phyloP scores from a whole-genome alignment of 2,888 invertebrate genomes.

The Leptinotarsa juncta region DNA sequence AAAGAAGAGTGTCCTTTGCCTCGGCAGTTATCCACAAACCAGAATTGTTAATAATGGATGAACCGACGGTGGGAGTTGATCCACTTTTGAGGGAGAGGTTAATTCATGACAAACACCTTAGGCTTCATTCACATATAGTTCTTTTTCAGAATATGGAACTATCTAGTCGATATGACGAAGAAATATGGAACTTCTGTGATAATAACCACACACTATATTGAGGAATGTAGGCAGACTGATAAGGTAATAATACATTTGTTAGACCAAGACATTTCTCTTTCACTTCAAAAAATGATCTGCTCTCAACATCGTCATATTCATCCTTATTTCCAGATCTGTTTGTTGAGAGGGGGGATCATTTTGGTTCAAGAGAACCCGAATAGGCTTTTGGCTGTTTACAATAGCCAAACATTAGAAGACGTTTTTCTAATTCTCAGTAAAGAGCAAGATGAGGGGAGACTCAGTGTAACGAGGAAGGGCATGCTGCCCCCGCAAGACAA shows the following conservation, averaged over 20 bases:
- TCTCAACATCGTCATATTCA: too few species aligned
- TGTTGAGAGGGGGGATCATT: conserved; percentile 86
- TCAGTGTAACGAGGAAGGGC: conserved; percentile 32
- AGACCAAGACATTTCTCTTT: not conserved
- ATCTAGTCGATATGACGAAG: conserved; percentile 78
- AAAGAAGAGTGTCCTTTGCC: conserved; percentile 87
- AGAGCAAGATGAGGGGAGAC: conserved; percentile 67
- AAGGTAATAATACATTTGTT: conserved; percentile 67
- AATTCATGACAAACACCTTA: not conserved
- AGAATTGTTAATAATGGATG: conserved; percentile 87
- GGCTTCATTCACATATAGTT: not conserved
- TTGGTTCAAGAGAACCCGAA: conserved; percentile 86
- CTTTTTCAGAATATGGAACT: conserved; percentile 83
- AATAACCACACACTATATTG: conserved; percentile 94
- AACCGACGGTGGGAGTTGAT: conserved; percentile 93
- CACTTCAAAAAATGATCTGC: not conserved
- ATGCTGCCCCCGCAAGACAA: not conserved
- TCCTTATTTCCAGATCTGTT: conserved; percentile 76
- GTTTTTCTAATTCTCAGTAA: conserved; percentile 85
- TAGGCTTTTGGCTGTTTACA: conserved; percentile 75
- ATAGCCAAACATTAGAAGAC: conserved; percentile 82
- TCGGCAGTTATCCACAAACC: conserved; percentile 90
- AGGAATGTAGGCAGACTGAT: conserved; percentile 86
- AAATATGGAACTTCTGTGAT: conserved; percentile 81
- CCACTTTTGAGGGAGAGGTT: conserved; percentile 80